phyloP scores from a whole-genome alignment of 2,113 vertebrate genomes.

The Gopherus evgoodei region DNA sequence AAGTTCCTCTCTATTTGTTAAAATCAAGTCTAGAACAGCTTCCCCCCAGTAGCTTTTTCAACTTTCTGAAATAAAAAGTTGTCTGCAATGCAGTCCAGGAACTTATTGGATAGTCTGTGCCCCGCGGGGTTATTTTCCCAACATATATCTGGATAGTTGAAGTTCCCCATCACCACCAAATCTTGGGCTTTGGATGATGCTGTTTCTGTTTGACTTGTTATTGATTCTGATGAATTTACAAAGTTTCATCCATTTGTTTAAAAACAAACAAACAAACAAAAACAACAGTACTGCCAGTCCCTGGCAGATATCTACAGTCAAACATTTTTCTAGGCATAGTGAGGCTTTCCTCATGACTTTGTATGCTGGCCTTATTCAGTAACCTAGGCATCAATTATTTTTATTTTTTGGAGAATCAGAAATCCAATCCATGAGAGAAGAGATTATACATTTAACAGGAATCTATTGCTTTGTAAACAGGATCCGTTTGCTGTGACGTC shows the following conservation, averaged over 20 bases:
- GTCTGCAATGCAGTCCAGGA: too few species aligned
- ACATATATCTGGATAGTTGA: too few species aligned
- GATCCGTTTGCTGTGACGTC: neutral
- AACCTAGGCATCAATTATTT: neutral
- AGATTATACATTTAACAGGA: constrained; percentile 24
- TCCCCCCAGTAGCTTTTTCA: too few species aligned
- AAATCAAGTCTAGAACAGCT: too few species aligned
- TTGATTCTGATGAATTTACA: constrained; percentile 7
- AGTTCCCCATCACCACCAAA: too few species aligned
- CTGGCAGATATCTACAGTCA: constrained; percentile 8
- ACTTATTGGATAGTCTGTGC: too few species aligned
- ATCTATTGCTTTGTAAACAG: neutral
- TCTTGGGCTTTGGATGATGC: neutral
- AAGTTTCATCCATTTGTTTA: constrained; percentile 1
- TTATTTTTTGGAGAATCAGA: constrained; percentile 18
- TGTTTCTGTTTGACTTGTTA: constrained; percentile 49
- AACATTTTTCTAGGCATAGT: neutral
- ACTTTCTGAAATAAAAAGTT: too few species aligned
- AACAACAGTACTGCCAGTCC: neutral
- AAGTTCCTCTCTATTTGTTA: too few species aligned
- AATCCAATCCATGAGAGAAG: constrained; percentile 25
- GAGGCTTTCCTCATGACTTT: constrained; percentile 19
- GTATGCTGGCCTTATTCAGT: neutral
- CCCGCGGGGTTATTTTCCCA: too few species aligned
- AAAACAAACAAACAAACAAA: neutral